A percentile compares a stretch with the other conserved stretches of the same genome.
phyloP scores from a whole-genome alignment of 2,797 vertebrate species.

The Betta splendens region DNA sequence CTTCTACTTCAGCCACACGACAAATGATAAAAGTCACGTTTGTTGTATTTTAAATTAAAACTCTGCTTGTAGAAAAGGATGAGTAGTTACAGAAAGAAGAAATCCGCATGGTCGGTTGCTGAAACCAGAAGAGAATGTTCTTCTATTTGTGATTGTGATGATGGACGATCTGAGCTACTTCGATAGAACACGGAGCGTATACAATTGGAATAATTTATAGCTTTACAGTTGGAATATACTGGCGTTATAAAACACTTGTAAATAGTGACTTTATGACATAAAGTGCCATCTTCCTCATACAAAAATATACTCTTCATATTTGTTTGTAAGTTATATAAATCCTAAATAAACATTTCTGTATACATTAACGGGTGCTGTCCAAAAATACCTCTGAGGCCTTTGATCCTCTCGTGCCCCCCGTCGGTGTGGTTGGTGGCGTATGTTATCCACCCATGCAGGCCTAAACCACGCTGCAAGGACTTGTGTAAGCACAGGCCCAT shows the following conservation, averaged over 20 bases:
- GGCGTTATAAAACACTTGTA: slow-evolving; percentile 72
- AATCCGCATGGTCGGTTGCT: slow-evolving; percentile 18
- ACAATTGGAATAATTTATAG: slow-evolving; percentile 71
- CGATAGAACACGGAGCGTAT: slow-evolving; percentile 53
- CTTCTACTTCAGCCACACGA: slow-evolving; percentile 49
- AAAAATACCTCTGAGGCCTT: slow-evolving; percentile 77
- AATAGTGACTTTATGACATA: slow-evolving; percentile 79
- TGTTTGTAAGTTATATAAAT: slow-evolving; percentile 77
- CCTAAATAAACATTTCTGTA: slow-evolving; percentile 80
- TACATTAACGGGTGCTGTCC: slow-evolving; percentile 73
- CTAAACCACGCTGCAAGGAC: slow-evolving; percentile 74
- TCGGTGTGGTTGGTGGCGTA: slow-evolving; percentile 75
- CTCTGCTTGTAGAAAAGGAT: slow-evolving; percentile 28
- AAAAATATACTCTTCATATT: slow-evolving; percentile 85
- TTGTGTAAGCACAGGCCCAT: slow-evolving; percentile 78
- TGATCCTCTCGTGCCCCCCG: slow-evolving; percentile 69
- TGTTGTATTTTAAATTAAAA: slow-evolving; percentile 27
- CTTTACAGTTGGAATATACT: slow-evolving; percentile 67
- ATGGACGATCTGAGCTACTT: slow-evolving; percentile 45
- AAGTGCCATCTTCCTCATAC: slow-evolving; percentile 84
- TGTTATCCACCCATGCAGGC: slow-evolving; percentile 77
- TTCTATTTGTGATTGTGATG: slow-evolving; percentile 43
- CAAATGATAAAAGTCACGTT: slow-evolving; percentile 40
- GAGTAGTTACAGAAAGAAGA: slow-evolving; percentile 45
- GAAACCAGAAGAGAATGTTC: neutral